Base-by-base conservation (phyloP, 2,113 vertebrate genomes). In the Phodopus roborovskii region DNA sequence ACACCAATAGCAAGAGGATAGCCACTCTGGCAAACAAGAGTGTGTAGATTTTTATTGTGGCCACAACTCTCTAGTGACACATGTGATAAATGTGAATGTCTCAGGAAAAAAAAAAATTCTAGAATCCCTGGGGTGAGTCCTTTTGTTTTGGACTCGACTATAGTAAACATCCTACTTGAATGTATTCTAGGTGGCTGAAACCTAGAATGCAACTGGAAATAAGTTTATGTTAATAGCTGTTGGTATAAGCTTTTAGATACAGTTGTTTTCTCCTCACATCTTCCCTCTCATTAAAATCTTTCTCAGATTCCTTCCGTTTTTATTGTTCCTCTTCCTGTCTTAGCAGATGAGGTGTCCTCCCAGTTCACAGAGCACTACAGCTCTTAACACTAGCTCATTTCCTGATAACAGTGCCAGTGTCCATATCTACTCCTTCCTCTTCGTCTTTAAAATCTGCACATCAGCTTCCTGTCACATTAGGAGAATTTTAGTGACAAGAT, bases 131-230 rank as follows among this genome's bases (percentile, higher is more conserved):
- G 62, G 45, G 10, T 64, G 81, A 17, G n/a, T 64, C n/a, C 92
- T 97, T 98, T 97, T 96, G 33, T 95, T 96, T 92, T n/a, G 91
- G 92, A 79, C 86, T 97, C 96, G 60, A 50, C 42, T 70, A 45
- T 3, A 83, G 30, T 91, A 93, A 87, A 84, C 36, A 78, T 6
- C 39, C 20, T 73, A 24, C 20, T 95, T 96, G 83, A 91, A 39
- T 91, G 42, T 90, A 94, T 87, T 95, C 62, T 85, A 20, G 58
- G 73, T 91, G 26, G 42, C 93, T 83, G 42, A 91, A 74, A 95
- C 20, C 77, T 94, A 58, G 48, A 96, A 93, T 60, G 28, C 53
- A 28, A 81, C 88, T 82, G 84, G 74, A 96, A 92, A 66, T 88
- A 94, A 94, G 48, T 2, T 17, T 56, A 48, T 89, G 7, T 77